A percentile compares a stretch with the other conserved stretches of the same genome.
Conservation (phyloP, 53 echinoderm and acorn worm species). For the Echinarachnius parma region DNA sequence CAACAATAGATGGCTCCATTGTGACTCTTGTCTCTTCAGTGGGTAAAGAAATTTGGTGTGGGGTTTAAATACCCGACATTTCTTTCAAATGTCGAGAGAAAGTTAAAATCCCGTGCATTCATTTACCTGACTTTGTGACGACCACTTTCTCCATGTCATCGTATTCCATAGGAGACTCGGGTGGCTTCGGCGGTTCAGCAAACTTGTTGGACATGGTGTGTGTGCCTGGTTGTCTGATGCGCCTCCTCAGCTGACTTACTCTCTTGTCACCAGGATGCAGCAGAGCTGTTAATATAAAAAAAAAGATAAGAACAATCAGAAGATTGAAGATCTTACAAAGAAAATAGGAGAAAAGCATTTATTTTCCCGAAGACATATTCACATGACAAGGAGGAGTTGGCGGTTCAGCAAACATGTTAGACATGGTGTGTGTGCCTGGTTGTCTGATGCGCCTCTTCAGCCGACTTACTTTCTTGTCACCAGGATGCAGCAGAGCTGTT, state of each 20-base stretch:
- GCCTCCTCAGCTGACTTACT: constrained; percentile 53
- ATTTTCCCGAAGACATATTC: background rate
- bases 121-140: constrained; percentile 64
- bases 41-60: too few relatives aligned
- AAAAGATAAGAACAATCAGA: too few relatives aligned
- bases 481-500: constrained; percentile 82
- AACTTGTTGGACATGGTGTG: constrained; percentile 76
- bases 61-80: too few relatives aligned
- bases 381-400: constrained; percentile 48
- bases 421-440: constrained; percentile 75
- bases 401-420: constrained; percentile 81
- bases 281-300: constrained; percentile 57
- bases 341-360: too few relatives aligned
- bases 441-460: constrained; percentile 64
- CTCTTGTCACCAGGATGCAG: constrained; percentile 86
- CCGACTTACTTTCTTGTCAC: constrained; percentile 67
- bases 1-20: too few relatives aligned
- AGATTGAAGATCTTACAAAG: too few relatives aligned
- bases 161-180: constrained; percentile 60
- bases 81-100: too few relatives aligned
- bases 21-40: too few relatives aligned
- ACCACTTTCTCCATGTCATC: constrained; percentile 77
- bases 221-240: constrained; percentile 73
- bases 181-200: constrained; percentile 76
- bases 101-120: too few relatives aligned